These are phyloP conservation scores for Ptyas mucosa DNA, from an alignment of 2,113 vertebrate genomes.

Conservation along the genomic window DNA sequence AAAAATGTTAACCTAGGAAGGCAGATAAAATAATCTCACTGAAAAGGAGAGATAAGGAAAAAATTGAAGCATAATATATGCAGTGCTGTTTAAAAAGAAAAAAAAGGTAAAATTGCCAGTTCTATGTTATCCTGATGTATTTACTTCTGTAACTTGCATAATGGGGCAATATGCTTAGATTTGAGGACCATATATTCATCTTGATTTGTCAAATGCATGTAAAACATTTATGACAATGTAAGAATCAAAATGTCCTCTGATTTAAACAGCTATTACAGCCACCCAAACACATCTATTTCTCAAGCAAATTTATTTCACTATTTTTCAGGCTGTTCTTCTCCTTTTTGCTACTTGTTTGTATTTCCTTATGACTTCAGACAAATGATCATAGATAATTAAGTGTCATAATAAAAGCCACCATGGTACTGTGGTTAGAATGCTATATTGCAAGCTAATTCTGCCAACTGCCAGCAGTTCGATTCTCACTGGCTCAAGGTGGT, in stretches of 20 bases:
- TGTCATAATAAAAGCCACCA: background rate
- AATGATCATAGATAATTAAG: background rate
- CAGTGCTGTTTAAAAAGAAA: constrained; percentile 47
- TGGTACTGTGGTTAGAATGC: background rate
- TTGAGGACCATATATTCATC: background rate
- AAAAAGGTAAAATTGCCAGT: constrained; percentile 30
- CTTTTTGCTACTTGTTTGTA: background rate
- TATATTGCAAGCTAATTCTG: too few relatives aligned
- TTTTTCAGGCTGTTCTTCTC: background rate
- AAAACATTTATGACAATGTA: background rate
- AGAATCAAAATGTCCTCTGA: background rate
- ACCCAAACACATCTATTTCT: background rate
- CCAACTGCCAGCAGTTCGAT: too few relatives aligned
- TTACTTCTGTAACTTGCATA: background rate
- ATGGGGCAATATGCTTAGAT: background rate
- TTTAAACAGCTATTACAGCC: background rate
- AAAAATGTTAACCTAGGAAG: constrained; percentile 5
- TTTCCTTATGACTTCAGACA: background rate
- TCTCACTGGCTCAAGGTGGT: too few relatives aligned
- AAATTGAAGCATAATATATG: constrained; percentile 14
- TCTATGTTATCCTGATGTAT: background rate
- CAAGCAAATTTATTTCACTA: background rate
- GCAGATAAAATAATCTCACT: constrained; percentile 18
- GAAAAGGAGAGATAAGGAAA: background rate
- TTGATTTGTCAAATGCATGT: background rate